phyloP scores from a whole-genome alignment of 2,888 invertebrate genomes.

The Lypha dubia region DNA sequence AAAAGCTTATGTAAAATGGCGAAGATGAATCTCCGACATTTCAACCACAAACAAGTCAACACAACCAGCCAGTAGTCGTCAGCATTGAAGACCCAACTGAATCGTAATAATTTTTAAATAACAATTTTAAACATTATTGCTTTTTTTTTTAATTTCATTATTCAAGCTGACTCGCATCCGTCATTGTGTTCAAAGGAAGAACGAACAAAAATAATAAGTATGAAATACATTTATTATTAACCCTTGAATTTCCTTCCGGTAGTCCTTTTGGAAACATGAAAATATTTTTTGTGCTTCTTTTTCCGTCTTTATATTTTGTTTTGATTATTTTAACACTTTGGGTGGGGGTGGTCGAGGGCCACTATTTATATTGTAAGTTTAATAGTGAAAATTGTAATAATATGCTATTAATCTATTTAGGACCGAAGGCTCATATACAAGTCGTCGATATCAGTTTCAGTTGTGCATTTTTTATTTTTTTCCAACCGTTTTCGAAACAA shows the following conservation, averaged over 20 bases:
- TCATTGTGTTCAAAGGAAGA: constrained; percentile 15
- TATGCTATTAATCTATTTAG: too few species aligned
- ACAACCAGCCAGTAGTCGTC: constrained; percentile 1
- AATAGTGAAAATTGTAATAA: too few species aligned
- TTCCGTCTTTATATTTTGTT: neutral
- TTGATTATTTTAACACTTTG: neutral
- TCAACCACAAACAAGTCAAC: constrained; percentile 25
- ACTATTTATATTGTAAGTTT: neutral
- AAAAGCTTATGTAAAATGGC: neutral
- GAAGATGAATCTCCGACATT: neutral
- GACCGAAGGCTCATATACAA: too few species aligned
- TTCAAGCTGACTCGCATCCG: neutral
- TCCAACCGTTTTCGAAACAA: too few species aligned
- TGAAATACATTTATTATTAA: constrained; percentile 24
- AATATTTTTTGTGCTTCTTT: neutral
- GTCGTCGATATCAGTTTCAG: too few species aligned
- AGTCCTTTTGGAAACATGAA: neutral
- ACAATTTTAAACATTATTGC: constrained; percentile 35
- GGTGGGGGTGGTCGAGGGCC: too few species aligned
- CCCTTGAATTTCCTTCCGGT: constrained; percentile 28
- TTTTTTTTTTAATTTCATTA: constrained; percentile 18
- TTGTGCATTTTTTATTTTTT: too few species aligned
- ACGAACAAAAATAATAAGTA: constrained; percentile 17
- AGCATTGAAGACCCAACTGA: constrained; percentile 2
- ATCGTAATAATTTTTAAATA: constrained; percentile 28